Base-by-base conservation (phyloP, 2,797 vertebrate genomes). In the Cyclopterus lumpus region DNA sequence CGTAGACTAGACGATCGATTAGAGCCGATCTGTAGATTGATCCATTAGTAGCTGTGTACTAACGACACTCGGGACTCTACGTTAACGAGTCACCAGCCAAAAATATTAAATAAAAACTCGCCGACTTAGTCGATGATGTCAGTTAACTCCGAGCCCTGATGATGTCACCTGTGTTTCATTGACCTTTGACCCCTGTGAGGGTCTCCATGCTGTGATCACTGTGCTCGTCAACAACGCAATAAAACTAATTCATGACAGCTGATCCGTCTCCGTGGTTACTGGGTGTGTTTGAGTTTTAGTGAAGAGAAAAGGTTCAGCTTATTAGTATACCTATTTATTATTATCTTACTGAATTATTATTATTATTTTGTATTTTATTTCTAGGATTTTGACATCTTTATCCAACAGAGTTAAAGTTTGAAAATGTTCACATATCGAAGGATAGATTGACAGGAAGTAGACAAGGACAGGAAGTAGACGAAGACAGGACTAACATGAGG, bases 181-280 rank as follows among this genome's bases (percentile, higher is more conserved):
- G 76, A 87, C 85, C 88, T 89, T 77, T 82, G 87, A 88, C 88
- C 89, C 83, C 85, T 86, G 86, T 3, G 40, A 74, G 89, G 91
- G 88, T 89, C 86, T 83, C 84, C 92, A 88, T 91, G 89, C 88
- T 93, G 93, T 94, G 92, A 94, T 89, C 86, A 83, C 86, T 93
- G 92, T 92, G 85, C 86, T 90, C 90, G 83, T 84, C 87, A 75
- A 90, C 72, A 91, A 93, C 66, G 77, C 94, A 95, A 95, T 95
- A 95, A 95, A 93, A 93, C 85, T 92, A 92, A 92, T 60, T 92
- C 84, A 92, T 86, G 83, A 78, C 67, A 51, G 30, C 66, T 77
- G 36, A n/a, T 30, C 57, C 2, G 79, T 82, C 53, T 84, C 57
- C 12, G 2, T 84, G 74, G 53, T 83, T 82, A 71, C 54, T 77